These are phyloP conservation scores for Papilio polytes DNA, from an alignment of 1,140 invertebrate species.

Conservation along the genomic window DNA sequence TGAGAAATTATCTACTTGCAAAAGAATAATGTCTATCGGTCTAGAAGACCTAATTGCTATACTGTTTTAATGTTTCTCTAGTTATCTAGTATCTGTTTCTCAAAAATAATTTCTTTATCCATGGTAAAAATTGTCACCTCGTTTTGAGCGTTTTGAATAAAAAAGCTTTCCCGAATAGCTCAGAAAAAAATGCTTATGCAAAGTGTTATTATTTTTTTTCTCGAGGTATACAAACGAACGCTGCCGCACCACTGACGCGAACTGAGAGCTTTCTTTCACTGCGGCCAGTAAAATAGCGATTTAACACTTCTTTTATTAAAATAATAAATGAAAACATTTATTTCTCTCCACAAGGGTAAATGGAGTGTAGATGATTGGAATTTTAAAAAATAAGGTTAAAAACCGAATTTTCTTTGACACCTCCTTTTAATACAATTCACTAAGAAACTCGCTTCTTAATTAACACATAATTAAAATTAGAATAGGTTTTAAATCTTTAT, in stretches of 20 bases:
- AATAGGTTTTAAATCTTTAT: too few relatives aligned
- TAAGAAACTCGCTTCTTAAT: too few relatives aligned
- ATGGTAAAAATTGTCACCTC: constrained; percentile 28
- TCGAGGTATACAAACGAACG: constrained; percentile 43
- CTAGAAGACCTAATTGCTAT: not conserved
- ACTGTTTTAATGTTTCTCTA: not conserved
- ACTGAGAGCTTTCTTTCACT: constrained; percentile 40
- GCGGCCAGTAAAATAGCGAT: constrained; percentile 46
- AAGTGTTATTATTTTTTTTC: constrained; percentile 75
- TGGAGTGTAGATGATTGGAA: too few relatives aligned
- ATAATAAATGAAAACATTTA: not conserved
- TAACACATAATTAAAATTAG: too few relatives aligned
- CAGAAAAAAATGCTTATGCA: constrained; percentile 67
- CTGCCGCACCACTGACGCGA: constrained; percentile 51
- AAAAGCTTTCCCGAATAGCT: constrained; percentile 48
- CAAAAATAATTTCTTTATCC: not conserved
- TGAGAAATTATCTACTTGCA: not conserved
- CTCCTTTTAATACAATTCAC: too few relatives aligned
- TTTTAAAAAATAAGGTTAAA: too few relatives aligned
- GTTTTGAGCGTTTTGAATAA: constrained; percentile 46
- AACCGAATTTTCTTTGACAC: too few relatives aligned
- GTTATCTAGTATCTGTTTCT: not conserved
- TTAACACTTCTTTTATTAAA: not conserved
- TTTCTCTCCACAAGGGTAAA: too few relatives aligned
- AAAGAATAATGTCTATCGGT: not conserved